Conservation (phyloP, 2,888 invertebrate species). For the Craniophora ligustri region DNA sequence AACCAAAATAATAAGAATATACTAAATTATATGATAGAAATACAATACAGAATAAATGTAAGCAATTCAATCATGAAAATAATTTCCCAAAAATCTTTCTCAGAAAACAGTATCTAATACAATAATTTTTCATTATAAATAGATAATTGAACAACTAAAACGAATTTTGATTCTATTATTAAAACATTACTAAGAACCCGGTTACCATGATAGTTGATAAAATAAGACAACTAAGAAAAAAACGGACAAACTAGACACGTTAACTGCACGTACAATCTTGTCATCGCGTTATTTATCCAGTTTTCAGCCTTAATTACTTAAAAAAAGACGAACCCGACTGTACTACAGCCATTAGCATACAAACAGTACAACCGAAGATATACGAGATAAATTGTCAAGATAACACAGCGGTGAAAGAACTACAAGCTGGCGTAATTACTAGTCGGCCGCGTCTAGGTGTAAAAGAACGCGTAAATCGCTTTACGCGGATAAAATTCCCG, state of each 20-base stretch:
- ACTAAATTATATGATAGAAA: too few species aligned
- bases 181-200: too few species aligned
- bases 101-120: too few species aligned
- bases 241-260: slow-evolving; percentile 7
- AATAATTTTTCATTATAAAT: too few species aligned
- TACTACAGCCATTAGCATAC: slow-evolving; percentile 78
- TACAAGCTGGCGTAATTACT: slow-evolving; percentile 74
- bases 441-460: slow-evolving; percentile 61
- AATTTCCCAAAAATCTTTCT: too few species aligned
- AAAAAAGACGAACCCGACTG: slow-evolving; percentile 53
- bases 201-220: too few species aligned
- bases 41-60: too few species aligned
- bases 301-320: slow-evolving; percentile 50
- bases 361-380: slow-evolving; percentile 78
- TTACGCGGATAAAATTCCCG: slow-evolving; percentile 44
- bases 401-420: slow-evolving; percentile 79
- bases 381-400: slow-evolving; percentile 82
- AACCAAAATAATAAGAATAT: too few species aligned
- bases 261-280: slow-evolving; percentile 21
- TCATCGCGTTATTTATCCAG: slow-evolving; percentile 42
- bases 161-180: too few species aligned
- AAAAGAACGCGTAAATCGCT: slow-evolving; percentile 58
- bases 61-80: too few species aligned
- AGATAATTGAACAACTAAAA: too few species aligned
- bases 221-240: too few species aligned